Percentiles rank a stretch among this genome's conserved stretches.
phyloP scores from a whole-genome alignment of 2,888 invertebrate genomes.

The Schizaphis graminum region DNA sequence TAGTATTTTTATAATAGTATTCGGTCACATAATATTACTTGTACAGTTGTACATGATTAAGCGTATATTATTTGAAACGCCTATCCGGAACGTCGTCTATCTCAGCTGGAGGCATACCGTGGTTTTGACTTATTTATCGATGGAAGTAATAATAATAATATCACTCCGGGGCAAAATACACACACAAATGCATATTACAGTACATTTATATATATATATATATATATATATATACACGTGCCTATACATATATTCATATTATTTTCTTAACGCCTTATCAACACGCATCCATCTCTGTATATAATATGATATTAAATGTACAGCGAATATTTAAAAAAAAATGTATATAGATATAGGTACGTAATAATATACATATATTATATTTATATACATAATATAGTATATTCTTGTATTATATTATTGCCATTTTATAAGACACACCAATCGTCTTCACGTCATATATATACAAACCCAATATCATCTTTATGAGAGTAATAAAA shows the following conservation, averaged over 20 bases:
- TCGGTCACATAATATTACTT: conserved; percentile 9
- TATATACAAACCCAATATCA: conserved; percentile 29
- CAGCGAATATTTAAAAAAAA: conserved; percentile 3
- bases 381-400: background rate
- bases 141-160: conserved; percentile 55
- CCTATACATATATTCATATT: conserved; percentile 1
- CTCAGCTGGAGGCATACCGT: conserved; percentile 46
- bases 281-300: conserved; percentile 46
- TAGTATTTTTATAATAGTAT: conserved; percentile 6
- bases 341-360: background rate
- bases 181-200: background rate
- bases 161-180: conserved; percentile 39
- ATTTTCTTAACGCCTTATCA: conserved; percentile 48
- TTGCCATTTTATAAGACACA: conserved; percentile 26
- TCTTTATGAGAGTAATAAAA: conserved; percentile 48
- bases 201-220: conserved; percentile 7
- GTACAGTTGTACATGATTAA: conserved; percentile 29
- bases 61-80: conserved; percentile 45
- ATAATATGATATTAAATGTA: conserved; percentile 10
- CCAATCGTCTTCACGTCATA: conserved; percentile 28
- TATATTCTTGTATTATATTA: conserved; percentile 31
- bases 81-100: background rate
- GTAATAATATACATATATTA: background rate
- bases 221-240: background rate
- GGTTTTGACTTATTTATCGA: conserved; percentile 58